Percentiles rank a stretch among this genome's conserved stretches.
Conservation (phyloP, 2,113 vertebrate species). For the Chaenogobius annularis region DNA sequence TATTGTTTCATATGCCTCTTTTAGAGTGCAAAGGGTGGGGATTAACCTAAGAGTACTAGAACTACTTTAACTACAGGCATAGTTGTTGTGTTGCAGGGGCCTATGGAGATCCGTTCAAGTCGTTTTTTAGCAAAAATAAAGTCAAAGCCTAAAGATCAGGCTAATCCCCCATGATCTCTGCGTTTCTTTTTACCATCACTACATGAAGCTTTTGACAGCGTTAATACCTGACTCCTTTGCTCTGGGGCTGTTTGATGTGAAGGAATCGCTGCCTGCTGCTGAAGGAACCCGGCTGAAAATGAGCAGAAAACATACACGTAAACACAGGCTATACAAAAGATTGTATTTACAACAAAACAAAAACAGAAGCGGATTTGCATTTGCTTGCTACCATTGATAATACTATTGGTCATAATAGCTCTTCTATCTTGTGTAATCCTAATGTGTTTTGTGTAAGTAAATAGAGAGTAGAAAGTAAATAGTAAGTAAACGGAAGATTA, state of each 20-base stretch:
- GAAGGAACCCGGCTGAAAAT: conserved; percentile 82
- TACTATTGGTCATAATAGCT: not conserved
- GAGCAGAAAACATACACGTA: conserved; percentile 3
- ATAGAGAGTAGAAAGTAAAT: not conserved
- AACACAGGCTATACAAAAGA: conserved; percentile 6
- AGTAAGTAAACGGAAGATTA: not conserved
- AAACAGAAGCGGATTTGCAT: not conserved
- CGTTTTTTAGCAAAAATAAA: not conserved
- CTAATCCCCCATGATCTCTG: conserved; percentile 2
- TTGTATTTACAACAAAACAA: conserved; percentile 2
- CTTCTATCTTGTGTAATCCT: not conserved
- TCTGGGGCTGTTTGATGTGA: conserved; percentile 79
- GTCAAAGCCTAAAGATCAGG: not conserved
- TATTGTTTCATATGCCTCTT: too few species aligned
- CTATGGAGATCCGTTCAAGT: not conserved
- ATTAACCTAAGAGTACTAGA: too few species aligned
- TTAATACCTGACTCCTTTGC: conserved; percentile 85
- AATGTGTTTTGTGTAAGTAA: not conserved
- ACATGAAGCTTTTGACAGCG: not conserved
- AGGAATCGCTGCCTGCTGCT: conserved; percentile 80
- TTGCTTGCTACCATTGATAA: not conserved
- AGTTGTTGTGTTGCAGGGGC: not conserved
- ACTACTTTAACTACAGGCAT: not conserved
- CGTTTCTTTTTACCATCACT: not conserved
- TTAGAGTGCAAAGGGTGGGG: too few species aligned